These are phyloP conservation scores for Aquatica leii DNA, from an alignment of 2,888 invertebrate genomes.

Conservation along the genomic window DNA sequence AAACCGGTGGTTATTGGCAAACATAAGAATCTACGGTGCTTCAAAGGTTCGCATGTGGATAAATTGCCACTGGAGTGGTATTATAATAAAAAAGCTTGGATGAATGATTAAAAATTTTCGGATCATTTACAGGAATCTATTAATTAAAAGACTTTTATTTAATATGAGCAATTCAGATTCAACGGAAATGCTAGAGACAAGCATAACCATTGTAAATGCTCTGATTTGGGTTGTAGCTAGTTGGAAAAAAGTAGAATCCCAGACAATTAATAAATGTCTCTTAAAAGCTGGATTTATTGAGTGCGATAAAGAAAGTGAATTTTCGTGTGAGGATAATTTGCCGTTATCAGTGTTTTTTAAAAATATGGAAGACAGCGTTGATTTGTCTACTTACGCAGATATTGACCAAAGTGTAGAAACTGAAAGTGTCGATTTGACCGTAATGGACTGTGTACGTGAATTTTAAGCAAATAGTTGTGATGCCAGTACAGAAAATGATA, in stretches of 20 bases:
- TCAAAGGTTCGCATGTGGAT: constrained; percentile 24
- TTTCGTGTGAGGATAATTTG: not conserved
- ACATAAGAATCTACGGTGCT: too few species aligned
- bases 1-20: constrained; percentile 42
- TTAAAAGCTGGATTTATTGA: not conserved
- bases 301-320: not conserved
- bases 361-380: too few species aligned
- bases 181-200: too few species aligned
- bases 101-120: constrained; percentile 5
- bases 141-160: not conserved
- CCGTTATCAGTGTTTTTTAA: not conserved
- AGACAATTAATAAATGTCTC: not conserved
- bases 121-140: not conserved
- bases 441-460: not conserved
- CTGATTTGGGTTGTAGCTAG: not conserved
- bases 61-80: too few species aligned
- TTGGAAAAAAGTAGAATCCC: not conserved
- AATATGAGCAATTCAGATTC: not conserved
- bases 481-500: not conserved
- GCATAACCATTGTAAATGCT: not conserved
- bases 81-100: constrained; percentile 12
- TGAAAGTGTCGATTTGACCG: not conserved
- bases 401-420: not conserved
- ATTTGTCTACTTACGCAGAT: too few species aligned
- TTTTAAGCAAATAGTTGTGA: not conserved